Conservation (phyloP, 2,888 invertebrate genomes). For the Parasteatoda lunata region DNA sequence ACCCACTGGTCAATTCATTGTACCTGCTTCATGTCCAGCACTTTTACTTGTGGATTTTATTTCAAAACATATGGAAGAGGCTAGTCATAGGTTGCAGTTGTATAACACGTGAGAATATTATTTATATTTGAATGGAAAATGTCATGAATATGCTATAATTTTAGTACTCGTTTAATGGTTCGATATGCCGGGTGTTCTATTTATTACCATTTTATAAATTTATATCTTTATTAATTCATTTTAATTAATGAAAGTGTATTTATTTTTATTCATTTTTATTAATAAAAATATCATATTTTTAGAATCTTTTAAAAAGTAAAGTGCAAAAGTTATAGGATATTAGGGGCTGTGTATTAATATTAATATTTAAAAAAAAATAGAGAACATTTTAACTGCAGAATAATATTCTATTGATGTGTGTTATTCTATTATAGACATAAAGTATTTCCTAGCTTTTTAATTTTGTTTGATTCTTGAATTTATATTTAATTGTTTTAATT, state of each 20-base stretch:
- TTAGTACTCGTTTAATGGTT: too few relatives aligned
- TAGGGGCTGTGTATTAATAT: too few relatives aligned
- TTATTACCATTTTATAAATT: neutral
- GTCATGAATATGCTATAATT: neutral
- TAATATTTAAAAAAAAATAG: too few relatives aligned
- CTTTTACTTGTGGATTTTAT: constrained; percentile 89
- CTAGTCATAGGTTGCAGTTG: constrained; percentile 82
- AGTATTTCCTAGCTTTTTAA: too few relatives aligned
- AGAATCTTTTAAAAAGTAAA: too few relatives aligned
- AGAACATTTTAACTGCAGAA: too few relatives aligned
- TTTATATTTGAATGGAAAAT: neutral
- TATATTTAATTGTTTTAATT: too few relatives aligned
- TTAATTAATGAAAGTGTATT: neutral
- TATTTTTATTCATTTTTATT: neutral
- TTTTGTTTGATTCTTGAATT: too few relatives aligned
- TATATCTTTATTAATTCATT: neutral
- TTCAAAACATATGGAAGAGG: constrained; percentile 83
- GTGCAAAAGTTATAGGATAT: too few relatives aligned
- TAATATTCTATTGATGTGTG: too few relatives aligned
- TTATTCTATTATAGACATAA: too few relatives aligned
- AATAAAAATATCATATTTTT: neutral
- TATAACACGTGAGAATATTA: constrained; percentile 82
- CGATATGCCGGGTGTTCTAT: too few relatives aligned
- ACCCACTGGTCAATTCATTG: constrained; percentile 93
- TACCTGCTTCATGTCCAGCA: constrained; percentile 92